phyloP scores from a whole-genome alignment of 2,797 vertebrate species.

The Hipposideros larvatus region DNA sequence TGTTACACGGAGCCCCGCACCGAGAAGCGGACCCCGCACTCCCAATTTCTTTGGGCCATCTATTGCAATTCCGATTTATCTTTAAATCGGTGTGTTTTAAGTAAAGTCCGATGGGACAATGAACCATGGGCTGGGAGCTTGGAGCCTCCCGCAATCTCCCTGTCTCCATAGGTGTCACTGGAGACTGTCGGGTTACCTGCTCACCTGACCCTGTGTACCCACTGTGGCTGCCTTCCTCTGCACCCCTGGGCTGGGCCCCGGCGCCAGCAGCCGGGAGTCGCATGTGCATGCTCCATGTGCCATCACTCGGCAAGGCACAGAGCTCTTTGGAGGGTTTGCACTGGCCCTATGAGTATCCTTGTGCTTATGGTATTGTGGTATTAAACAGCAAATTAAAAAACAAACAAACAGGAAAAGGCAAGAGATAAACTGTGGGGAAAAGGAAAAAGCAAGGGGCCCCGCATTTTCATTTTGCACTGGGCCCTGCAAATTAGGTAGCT shows the following conservation, averaged over 20 bases:
- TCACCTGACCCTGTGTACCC: fast-evolving
- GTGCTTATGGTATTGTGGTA: not conserved
- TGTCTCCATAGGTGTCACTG: too few species aligned
- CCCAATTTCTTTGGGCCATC: fast-evolving
- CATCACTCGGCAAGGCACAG: fast-evolving
- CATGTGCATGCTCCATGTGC: not conserved
- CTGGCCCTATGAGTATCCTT: fast-evolving
- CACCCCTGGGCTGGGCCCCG: fast-evolving
- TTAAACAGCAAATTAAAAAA: not conserved
- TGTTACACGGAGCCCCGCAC: not conserved
- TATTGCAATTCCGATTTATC: not conserved
- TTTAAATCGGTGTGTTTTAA: not conserved
- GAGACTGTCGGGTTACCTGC: fast-evolving
- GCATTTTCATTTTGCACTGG: not conserved
- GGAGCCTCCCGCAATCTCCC: fast-evolving
- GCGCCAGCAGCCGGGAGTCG: not conserved
- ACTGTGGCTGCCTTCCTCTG: fast-evolving
- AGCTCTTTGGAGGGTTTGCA: not conserved
- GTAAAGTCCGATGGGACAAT: not conserved
- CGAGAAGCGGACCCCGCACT: not conserved
- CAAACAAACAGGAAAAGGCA: not conserved
- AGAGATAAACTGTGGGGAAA: not conserved
- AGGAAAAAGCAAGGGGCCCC: not conserved
- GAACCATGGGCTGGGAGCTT: not conserved
- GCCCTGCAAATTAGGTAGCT: not conserved